Percentiles rank a stretch among this genome's conserved stretches.
Evolutionary conservation across 2,113 vertebrate species (phyloP).

Genomic region (Aythya baeri): DNA sequence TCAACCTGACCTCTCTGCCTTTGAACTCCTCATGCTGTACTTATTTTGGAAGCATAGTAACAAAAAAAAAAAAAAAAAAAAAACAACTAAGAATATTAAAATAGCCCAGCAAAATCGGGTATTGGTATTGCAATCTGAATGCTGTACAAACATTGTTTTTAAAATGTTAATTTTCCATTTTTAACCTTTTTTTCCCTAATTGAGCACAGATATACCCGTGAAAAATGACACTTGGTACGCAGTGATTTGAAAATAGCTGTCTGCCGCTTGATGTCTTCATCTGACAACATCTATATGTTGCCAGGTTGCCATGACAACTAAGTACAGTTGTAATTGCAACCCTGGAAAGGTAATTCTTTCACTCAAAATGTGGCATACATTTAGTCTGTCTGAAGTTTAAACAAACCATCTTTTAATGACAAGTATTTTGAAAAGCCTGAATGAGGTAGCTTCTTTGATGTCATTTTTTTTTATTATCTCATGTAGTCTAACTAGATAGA

Average conservation of each 20-base stretch:
- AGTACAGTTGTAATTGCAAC: constrained; percentile 81
- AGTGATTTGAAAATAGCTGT: constrained; percentile 72
- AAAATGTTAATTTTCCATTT: constrained; percentile 36
- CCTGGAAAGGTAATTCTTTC: constrained; percentile 80
- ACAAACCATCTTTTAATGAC: constrained; percentile 79
- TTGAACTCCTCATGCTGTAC: neutral
- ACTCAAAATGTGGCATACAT: constrained; percentile 76
- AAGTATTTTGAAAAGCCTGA: constrained; percentile 81
- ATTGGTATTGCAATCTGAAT: neutral
- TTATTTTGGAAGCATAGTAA: neutral
- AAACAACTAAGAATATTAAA: neutral
- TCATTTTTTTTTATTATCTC: constrained; percentile 15
- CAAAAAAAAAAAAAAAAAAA: neutral
- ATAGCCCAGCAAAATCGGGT: neutral
- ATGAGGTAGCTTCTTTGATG: constrained; percentile 69
- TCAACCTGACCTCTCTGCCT: constrained; percentile 16
- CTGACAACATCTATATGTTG: constrained; percentile 81
- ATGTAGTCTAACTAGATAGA: constrained; percentile 24
- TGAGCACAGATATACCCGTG: neutral
- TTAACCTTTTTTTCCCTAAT: neutral
- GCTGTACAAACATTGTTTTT: constrained; percentile 38
- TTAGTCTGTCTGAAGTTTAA: constrained; percentile 83
- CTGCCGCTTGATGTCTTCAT: constrained; percentile 77
- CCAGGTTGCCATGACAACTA: constrained; percentile 79
- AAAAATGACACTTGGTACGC: constrained; percentile 69